Percentiles rank a stretch among this genome's conserved stretches.
Evolutionary conservation across 2,888 invertebrate species (phyloP).

Genomic region (Cantharis rufa): DNA sequence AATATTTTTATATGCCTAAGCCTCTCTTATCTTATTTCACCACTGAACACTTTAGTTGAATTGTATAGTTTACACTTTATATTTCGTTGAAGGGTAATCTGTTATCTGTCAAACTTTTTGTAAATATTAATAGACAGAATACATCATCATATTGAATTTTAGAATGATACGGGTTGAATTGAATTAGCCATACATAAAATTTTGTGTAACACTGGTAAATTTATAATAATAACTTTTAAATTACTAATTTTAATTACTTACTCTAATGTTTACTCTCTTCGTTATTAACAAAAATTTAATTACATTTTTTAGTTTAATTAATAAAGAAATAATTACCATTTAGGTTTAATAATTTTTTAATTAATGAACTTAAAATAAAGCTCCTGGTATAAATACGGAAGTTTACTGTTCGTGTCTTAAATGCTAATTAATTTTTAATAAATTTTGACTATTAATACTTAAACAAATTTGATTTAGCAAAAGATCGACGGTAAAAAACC

Average conservation of each 20-base stretch:
- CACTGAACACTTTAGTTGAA: neutral
- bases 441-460: neutral
- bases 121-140: neutral
- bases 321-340: neutral
- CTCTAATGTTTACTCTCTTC: neutral
- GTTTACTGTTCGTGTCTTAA: neutral
- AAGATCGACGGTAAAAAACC: neutral
- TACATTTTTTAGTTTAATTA: neutral
- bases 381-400: neutral
- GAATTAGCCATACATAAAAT: neutral
- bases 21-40: neutral
- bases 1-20: neutral
- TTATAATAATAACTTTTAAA: neutral
- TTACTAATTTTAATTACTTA: neutral
- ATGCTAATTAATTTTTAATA: neutral
- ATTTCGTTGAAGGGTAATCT: neutral
- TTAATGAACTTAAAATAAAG: neutral
- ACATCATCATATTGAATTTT: neutral
- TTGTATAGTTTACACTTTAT: neutral
- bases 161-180: neutral
- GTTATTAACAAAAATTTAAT: neutral
- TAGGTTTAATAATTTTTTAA: neutral
- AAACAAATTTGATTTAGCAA: neutral
- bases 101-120: conserved; percentile 3
- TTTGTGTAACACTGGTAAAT: neutral